Evolutionary conservation across 1,140 invertebrate species (phyloP).

Genomic region (Aphaenogaster floridana): DNA sequence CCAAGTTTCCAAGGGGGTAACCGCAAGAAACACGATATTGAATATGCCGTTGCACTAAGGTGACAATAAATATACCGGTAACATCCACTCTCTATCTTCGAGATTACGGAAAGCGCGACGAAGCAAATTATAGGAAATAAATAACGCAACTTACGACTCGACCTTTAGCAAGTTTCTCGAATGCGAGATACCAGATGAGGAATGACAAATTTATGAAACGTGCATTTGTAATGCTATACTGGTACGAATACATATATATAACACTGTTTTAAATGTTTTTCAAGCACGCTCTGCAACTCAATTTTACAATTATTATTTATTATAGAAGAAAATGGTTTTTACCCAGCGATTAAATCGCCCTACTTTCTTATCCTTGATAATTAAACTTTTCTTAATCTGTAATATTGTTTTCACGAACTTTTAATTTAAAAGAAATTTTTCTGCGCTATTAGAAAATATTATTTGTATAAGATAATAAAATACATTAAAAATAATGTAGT

Average conservation of each 20-base stretch:
- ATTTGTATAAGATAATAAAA: background rate
- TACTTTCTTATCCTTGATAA: background rate
- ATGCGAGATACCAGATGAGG: background rate
- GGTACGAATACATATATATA: background rate
- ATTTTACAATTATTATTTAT: conserved; percentile 12
- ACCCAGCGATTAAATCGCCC: background rate
- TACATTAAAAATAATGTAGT: background rate
- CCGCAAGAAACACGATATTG: background rate
- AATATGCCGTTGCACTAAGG: background rate
- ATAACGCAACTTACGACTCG: background rate
- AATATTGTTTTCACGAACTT: background rate
- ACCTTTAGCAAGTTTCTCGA: background rate
- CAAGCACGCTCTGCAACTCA: background rate
- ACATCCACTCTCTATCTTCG: background rate
- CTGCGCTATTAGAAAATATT: background rate
- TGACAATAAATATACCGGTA: conserved; percentile 25
- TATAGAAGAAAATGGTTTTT: background rate
- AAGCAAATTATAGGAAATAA: conserved; percentile 27
- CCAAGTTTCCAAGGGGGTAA: background rate
- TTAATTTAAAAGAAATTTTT: background rate
- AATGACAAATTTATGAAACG: background rate
- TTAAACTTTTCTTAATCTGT: background rate
- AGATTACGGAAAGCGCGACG: conserved; percentile 9
- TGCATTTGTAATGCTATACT: background rate
- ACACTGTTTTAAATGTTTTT: conserved; percentile 8